These are phyloP conservation scores for Maniola jurtina DNA, from an alignment of 1,140 invertebrate genomes.

Conservation along the genomic window DNA sequence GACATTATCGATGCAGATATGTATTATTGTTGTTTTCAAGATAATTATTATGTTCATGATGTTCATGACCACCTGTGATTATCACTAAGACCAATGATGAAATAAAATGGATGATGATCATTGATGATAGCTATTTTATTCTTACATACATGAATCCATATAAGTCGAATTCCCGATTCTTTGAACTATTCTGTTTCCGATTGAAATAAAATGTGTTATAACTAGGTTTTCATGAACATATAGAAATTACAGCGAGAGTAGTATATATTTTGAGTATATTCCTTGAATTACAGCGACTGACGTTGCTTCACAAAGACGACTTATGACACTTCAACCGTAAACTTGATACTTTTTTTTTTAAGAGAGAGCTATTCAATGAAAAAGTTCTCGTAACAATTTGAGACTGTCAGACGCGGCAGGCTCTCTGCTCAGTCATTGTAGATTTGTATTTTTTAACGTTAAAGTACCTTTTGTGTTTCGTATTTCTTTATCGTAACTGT, in stretches of 20 bases:
- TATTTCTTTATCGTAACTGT: too few species aligned
- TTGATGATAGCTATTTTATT: not conserved
- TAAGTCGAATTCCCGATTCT: not conserved
- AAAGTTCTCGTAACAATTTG: constrained; percentile 17
- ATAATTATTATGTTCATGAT: too few species aligned
- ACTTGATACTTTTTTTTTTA: constrained; percentile 11
- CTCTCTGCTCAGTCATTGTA: too few species aligned
- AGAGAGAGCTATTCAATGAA: not conserved
- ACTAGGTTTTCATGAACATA: not conserved
- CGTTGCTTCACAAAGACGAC: not conserved
- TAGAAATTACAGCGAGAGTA: not conserved
- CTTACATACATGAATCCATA: constrained; percentile 16
- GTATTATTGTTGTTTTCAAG: too few species aligned
- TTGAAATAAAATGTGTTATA: not conserved
- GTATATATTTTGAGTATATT: too few species aligned
- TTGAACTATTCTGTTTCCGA: not conserved
- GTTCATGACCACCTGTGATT: too few species aligned
- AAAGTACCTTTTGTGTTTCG: too few species aligned
- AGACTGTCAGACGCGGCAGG: constrained; percentile 1
- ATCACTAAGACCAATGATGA: not conserved
- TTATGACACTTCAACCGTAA: constrained; percentile 1
- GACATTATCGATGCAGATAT: too few species aligned
- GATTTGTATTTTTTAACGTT: too few species aligned
- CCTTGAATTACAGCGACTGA: not conserved
- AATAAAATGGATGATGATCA: not conserved